Percentiles rank a stretch among this genome's conserved stretches.
Evolutionary conservation across 37 sponge, comb jelly and placozoan species (phyloP).

Genomic region (Lycopodina hypogea): DNA sequence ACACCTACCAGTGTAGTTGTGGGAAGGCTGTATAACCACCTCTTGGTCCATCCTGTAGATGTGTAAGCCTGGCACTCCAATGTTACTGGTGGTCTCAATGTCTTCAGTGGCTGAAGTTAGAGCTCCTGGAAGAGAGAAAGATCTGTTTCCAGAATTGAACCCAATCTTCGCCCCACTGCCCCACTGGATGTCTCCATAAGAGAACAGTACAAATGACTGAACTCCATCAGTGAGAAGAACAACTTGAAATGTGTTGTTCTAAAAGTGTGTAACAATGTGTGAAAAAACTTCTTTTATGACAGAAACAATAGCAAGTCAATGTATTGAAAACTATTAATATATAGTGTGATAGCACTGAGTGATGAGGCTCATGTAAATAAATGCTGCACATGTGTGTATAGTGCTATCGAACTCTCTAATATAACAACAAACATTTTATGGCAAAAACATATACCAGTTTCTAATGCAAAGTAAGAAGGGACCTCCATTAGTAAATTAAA

Average conservation of each 20-base stretch:
- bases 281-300: background rate
- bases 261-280: background rate
- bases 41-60: conserved; percentile 19
- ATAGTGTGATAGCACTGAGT: background rate
- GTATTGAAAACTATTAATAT: background rate
- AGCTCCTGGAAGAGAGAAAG: conserved; percentile 23
- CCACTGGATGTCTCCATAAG: conserved; percentile 29
- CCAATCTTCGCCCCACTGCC: conserved; percentile 13
- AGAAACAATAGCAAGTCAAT: background rate
- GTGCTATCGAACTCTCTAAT: no score
- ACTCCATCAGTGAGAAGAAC: conserved; percentile 24
- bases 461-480: no score
- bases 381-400: no score
- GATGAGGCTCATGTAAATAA: no score
- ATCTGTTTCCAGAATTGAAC: conserved; percentile 20
- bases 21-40: background rate
- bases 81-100: conserved; percentile 26
- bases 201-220: conserved; percentile 13
- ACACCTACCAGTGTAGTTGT: no score
- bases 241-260: conserved; percentile 20
- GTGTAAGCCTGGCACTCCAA: conserved; percentile 6
- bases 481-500: no score
- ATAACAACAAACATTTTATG: no score
- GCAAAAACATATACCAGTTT: no score
- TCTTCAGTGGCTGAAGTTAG: conserved; percentile 6